Conservation (phyloP, 1,140 invertebrate species). For the fruit fly (Drosophila melanogaster) region Release_6_plus_ISO1_MT NT_037436.4:2202501-2203000, state of each 20-base stretch:
- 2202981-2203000: conserved; percentile 59
- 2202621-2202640: conserved; percentile 81
- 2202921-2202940: conserved; percentile 80
- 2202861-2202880: no score
- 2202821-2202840: conserved; percentile 65
- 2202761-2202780: neutral
- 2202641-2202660: conserved; percentile 72
- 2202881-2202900: conserved; percentile 1
- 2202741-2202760: neutral
- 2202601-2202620: conserved; percentile 60
- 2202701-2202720: conserved; percentile 64
- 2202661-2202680: conserved; percentile 47
- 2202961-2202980: conserved; percentile 62
- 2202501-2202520: no score
- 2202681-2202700: conserved; percentile 78
- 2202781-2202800: conserved; percentile 72
- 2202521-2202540: no score
- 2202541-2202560: neutral
- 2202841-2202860: conserved; percentile 70
- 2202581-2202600: conserved; percentile 51
- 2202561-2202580: conserved; percentile 34
- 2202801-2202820: conserved; percentile 46
- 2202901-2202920: conserved; percentile 56
- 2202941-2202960: conserved; percentile 71
- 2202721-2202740: conserved; percentile 9